Percentiles rank a stretch among this genome's conserved stretches.
Conservation (phyloP, 2,797 vertebrate genomes). For the Uromys caudimaculatus region DNA sequence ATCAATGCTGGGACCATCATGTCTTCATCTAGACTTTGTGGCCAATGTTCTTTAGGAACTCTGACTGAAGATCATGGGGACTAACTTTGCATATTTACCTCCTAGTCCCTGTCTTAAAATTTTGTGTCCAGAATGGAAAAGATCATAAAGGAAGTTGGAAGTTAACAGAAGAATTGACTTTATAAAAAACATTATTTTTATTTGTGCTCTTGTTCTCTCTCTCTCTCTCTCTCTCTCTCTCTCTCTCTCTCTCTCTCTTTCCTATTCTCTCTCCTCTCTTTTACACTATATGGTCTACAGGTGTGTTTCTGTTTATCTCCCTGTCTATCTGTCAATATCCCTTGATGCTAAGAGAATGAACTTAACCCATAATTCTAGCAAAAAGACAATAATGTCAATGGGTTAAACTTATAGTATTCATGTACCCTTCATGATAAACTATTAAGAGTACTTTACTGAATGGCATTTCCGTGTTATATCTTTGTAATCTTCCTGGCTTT, state of each 20-base stretch:
- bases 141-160: neutral
- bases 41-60: neutral
- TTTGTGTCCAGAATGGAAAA: neutral
- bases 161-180: neutral
- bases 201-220: neutral
- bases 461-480: too few species aligned
- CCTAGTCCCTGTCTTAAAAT: neutral
- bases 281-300: neutral
- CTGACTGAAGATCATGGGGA: neutral
- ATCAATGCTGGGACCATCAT: rapidly evolving
- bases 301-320: neutral
- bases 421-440: neutral
- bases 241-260: too few species aligned
- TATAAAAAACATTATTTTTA: neutral
- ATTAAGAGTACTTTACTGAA: neutral
- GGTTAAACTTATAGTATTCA: neutral
- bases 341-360: neutral
- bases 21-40: neutral
- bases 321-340: neutral
- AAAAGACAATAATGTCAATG: neutral
- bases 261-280: neutral
- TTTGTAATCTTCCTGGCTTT: neutral
- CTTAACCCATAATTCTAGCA: neutral
- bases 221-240: neutral
- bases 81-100: neutral